Conservation (phyloP, 2,113 vertebrate species). For the Oreotrochilus melanogaster region DNA sequence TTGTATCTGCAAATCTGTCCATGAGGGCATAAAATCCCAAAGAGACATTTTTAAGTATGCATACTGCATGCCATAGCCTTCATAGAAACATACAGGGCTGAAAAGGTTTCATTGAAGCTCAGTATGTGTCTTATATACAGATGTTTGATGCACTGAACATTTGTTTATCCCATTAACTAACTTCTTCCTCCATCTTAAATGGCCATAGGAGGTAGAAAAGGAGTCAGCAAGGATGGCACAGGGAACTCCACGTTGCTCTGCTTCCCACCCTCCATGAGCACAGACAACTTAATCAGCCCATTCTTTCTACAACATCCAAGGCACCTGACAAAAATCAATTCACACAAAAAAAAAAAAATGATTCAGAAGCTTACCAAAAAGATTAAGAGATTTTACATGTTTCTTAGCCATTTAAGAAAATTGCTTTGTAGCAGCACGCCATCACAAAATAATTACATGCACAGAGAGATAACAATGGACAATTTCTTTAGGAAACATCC, state of each 20-base stretch:
- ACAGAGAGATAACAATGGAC: not conserved
- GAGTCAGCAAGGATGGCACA: not conserved
- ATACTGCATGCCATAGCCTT: not conserved
- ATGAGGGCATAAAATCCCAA: not conserved
- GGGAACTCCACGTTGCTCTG: rapidly evolving
- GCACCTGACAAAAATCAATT: not conserved
- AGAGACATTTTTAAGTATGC: not conserved
- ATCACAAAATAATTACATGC: constrained; percentile 25
- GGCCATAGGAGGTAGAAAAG: not conserved
- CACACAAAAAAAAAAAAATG: not conserved
- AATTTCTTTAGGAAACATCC: constrained; percentile 8
- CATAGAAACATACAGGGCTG: not conserved
- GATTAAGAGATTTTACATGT: not conserved
- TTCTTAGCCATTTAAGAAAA: constrained; percentile 23
- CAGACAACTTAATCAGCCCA: not conserved
- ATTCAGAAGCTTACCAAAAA: not conserved
- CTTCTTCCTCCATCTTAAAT: not conserved
- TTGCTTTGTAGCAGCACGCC: not conserved
- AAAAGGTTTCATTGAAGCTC: not conserved
- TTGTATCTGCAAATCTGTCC: not conserved
- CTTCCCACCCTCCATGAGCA: not conserved
- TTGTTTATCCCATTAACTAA: not conserved
- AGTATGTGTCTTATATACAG: not conserved
- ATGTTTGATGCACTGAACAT: not conserved
- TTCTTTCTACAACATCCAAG: not conserved